A percentile compares a stretch with the other conserved stretches of the same genome.
Conservation (phyloP, 2,888 invertebrate genomes). For the Idaea straminata region DNA sequence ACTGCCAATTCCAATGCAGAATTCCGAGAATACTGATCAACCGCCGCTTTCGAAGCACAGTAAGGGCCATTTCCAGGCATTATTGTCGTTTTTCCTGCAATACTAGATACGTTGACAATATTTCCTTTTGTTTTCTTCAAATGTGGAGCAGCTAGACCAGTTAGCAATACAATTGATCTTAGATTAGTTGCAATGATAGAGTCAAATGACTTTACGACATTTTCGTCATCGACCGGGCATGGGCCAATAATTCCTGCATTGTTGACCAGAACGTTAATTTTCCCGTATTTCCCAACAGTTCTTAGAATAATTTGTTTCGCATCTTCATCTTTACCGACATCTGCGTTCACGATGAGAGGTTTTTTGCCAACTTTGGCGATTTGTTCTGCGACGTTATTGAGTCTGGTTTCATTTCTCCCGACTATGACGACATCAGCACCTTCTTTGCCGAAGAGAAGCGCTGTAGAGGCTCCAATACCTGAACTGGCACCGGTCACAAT, state of each 20-base stretch:
- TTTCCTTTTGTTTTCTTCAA: conserved; percentile 33
- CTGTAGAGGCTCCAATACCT: conserved; percentile 44
- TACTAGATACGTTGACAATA: conserved; percentile 32
- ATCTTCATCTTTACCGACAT: conserved; percentile 38
- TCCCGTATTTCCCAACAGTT: conserved; percentile 36
- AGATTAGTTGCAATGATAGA: conserved; percentile 31
- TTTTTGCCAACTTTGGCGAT: conserved; percentile 21
- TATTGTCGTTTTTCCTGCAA: conserved; percentile 7
- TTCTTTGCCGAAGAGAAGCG: conserved; percentile 36
- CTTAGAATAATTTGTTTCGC: conserved; percentile 30
- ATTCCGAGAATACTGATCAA: conserved; percentile 86
- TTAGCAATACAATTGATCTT: conserved; percentile 24
- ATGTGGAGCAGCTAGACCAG: conserved; percentile 25
- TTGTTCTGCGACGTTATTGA: conserved; percentile 24
- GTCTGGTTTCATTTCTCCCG: conserved; percentile 34
- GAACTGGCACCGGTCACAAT: conserved; percentile 44
- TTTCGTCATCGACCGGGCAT: conserved; percentile 11
- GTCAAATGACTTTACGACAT: conserved; percentile 26
- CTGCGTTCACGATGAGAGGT: conserved; percentile 35
- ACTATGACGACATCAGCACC: conserved; percentile 39
- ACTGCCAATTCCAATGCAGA: conserved; percentile 83
- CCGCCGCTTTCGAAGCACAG: conserved; percentile 85
- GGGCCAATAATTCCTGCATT: conserved; percentile 37
- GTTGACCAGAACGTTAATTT: conserved; percentile 42
- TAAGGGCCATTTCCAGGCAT: conserved; percentile 53